Evolutionary conservation across 2,888 invertebrate species (phyloP).

Genomic region (Abrostola tripartita): DNA sequence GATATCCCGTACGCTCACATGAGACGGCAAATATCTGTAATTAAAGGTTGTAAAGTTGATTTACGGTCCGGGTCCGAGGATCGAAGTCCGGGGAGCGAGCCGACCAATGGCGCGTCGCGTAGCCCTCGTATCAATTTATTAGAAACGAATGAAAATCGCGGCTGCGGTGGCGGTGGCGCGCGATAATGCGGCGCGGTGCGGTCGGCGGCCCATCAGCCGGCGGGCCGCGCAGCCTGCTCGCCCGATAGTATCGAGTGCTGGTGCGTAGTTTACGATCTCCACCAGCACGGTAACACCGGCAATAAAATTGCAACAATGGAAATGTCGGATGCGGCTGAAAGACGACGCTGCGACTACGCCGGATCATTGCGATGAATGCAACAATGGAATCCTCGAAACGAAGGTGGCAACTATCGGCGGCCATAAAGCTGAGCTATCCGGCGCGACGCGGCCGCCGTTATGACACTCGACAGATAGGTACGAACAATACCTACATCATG

Average conservation of each 20-base stretch:
- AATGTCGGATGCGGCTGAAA: conserved; percentile 85
- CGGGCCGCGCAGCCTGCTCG: conserved; percentile 30
- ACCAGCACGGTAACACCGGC: conserved; percentile 86
- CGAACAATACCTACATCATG: conserved; percentile 54
- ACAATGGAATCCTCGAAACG: conserved; percentile 85
- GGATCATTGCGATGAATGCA: conserved; percentile 85
- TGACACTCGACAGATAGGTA: conserved; percentile 56
- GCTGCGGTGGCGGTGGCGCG: conserved; percentile 84
- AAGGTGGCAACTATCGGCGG: conserved; percentile 84
- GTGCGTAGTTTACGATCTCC: conserved; percentile 84
- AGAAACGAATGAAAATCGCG: conserved; percentile 86
- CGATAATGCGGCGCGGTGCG: conserved; percentile 82
- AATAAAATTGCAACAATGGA: conserved; percentile 88
- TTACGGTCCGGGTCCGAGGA: conserved; percentile 84
- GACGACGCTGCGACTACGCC: conserved; percentile 79
- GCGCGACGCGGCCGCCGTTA: conserved; percentile 57
- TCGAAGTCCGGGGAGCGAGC: conserved; percentile 81
- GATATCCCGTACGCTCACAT: conserved; percentile 85
- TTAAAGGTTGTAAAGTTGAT: conserved; percentile 89
- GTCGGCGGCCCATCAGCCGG: conserved; percentile 80
- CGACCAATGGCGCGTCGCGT: conserved; percentile 81
- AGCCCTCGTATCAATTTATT: conserved; percentile 85
- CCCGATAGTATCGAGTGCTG: conserved; percentile 82
- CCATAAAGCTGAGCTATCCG: conserved; percentile 77
- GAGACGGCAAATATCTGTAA: conserved; percentile 88